phyloP scores from a whole-genome alignment of 2,797 vertebrate genomes.

The Oryzias sinensis region DNA sequence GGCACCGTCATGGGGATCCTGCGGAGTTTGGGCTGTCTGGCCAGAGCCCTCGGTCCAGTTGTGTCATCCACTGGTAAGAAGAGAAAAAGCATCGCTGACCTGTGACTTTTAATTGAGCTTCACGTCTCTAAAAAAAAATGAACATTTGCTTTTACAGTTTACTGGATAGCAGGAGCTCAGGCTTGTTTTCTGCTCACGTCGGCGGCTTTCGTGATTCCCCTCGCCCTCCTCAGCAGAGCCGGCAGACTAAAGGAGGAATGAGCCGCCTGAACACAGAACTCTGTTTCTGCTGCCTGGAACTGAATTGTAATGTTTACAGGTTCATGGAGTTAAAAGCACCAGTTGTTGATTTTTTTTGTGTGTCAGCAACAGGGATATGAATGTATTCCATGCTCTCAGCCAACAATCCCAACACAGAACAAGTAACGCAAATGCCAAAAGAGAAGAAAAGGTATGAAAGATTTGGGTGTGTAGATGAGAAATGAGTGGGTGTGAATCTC shows the following conservation, averaged over 20 bases:
- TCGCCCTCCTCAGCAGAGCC: slow-evolving; percentile 76
- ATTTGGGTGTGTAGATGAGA: not conserved
- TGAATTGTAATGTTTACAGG: slow-evolving; percentile 46
- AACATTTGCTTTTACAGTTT: slow-evolving; percentile 59
- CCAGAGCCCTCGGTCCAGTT: slow-evolving; percentile 88
- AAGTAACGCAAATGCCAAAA: slow-evolving; percentile 18
- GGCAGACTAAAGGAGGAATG: slow-evolving; percentile 69
- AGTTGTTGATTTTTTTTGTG: not conserved
- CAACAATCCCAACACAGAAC: slow-evolving; percentile 16
- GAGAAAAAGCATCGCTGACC: no score
- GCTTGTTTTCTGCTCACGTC: slow-evolving; percentile 84
- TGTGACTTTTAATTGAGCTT: no score
- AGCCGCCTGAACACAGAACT: slow-evolving; percentile 16
- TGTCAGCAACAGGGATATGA: not conserved
- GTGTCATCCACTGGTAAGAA: slow-evolving; percentile 85
- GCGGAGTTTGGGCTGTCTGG: slow-evolving; percentile 90
- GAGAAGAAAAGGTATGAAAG: not conserved
- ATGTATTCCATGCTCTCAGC: slow-evolving; percentile 6
- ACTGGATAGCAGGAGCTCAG: slow-evolving; percentile 90
- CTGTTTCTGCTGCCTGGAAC: not conserved
- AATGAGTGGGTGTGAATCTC: not conserved
- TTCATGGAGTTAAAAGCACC: slow-evolving; percentile 23
- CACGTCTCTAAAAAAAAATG: no score
- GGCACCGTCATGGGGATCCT: slow-evolving; percentile 95
- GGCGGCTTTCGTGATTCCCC: slow-evolving; percentile 82